phyloP scores from a whole-genome alignment of 2,888 invertebrate genomes.

The Hemistola chrysoprasaria region DNA sequence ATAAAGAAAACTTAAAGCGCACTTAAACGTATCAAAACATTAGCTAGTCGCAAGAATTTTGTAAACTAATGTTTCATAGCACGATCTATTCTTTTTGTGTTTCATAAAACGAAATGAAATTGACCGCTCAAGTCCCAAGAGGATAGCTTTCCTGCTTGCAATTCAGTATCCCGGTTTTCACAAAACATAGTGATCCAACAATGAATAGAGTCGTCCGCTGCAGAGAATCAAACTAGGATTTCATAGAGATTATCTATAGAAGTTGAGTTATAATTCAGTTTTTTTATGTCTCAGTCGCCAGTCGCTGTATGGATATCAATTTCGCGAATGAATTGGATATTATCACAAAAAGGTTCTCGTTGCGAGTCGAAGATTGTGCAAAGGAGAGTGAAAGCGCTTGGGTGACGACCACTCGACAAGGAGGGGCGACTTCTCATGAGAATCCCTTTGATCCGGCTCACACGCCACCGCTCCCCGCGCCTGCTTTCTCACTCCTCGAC shows the following conservation, averaged over 20 bases:
- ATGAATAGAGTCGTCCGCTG: no score
- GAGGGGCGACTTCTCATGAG: constrained; percentile 62
- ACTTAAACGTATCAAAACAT: no score
- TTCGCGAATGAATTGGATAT: constrained; percentile 27
- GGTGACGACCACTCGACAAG: constrained; percentile 54
- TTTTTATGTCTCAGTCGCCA: constrained; percentile 1
- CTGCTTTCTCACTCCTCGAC: constrained; percentile 48
- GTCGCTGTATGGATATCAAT: constrained; percentile 15
- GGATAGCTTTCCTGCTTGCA: constrained; percentile 9
- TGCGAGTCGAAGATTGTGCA: constrained; percentile 49
- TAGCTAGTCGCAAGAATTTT: no score
- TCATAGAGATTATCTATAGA: not conserved
- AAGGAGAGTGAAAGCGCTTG: constrained; percentile 52
- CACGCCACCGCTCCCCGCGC: constrained; percentile 45
- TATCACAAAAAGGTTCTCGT: constrained; percentile 42
- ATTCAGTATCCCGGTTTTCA: no score
- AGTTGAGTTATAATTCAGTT: constrained; percentile 6
- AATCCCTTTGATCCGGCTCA: constrained; percentile 72
- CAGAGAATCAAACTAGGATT: no score
- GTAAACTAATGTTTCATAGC: no score
- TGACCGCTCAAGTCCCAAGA: constrained; percentile 4
- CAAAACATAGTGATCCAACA: no score
- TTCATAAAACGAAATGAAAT: no score
- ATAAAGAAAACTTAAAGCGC: no score
- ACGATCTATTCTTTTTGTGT: no score